A percentile compares a stretch with the other conserved stretches of the same genome.
Evolutionary conservation across 2,888 invertebrate species (phyloP).

Genomic region (Limulus polyphemus): DNA sequence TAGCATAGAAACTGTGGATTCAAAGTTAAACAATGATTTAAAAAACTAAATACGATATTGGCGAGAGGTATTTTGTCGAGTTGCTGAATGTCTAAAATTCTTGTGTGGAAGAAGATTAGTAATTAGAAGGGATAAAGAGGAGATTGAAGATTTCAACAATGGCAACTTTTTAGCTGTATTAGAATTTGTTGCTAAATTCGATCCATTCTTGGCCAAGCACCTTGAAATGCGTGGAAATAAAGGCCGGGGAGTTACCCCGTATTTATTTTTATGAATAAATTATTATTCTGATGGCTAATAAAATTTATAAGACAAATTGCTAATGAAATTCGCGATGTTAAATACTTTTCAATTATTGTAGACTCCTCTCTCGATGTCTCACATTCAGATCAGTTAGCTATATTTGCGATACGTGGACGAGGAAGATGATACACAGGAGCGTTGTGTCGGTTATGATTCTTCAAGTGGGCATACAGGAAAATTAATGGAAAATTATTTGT

Average conservation of each 20-base stretch:
- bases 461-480: too few relatives aligned
- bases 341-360: conserved; percentile 11
- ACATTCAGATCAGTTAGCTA: conserved; percentile 20
- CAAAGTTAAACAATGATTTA: too few relatives aligned
- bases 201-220: conserved; percentile 30
- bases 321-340: background rate
- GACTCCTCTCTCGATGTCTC: conserved; percentile 19
- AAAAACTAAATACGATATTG: conserved; percentile 1
- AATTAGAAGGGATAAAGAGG: conserved; percentile 29
- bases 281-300: conserved; percentile 32
- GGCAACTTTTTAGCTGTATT: conserved; percentile 32
- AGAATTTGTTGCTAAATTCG: conserved; percentile 31
- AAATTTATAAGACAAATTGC: too few relatives aligned
- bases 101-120: conserved; percentile 27
- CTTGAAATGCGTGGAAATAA: conserved; percentile 28
- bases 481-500: too few relatives aligned
- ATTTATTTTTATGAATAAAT: conserved; percentile 30
- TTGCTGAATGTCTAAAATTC: conserved; percentile 16
- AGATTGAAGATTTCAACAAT: conserved; percentile 26
- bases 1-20: too few relatives aligned
- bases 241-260: conserved; percentile 29
- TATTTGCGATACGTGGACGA: conserved; percentile 10
- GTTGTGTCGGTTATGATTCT: background rate
- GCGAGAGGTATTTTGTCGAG: background rate
- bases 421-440: background rate